Percentiles rank a stretch among this genome's conserved stretches.
Evolutionary conservation across 2,888 invertebrate species (phyloP).

Genomic region (Euphydryas editha): DNA sequence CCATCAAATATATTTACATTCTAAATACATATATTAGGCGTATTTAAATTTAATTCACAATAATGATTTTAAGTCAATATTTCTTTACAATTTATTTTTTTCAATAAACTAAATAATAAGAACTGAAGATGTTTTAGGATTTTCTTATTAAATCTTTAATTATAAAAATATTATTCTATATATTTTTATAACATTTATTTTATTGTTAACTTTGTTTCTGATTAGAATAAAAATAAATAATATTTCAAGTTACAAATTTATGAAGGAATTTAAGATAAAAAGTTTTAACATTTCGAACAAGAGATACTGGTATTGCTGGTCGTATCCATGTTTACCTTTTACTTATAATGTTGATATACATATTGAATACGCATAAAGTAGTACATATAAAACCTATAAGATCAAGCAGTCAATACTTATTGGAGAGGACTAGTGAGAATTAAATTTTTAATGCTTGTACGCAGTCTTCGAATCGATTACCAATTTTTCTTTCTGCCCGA

Average conservation of each 20-base stretch:
- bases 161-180: background rate
- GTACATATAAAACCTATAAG: constrained; percentile 1
- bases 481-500: constrained; percentile 54
- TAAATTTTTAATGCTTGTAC: constrained; percentile 25
- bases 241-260: background rate
- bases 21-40: too few relatives aligned
- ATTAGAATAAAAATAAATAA: background rate
- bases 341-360: constrained; percentile 14
- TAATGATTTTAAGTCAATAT: too few relatives aligned
- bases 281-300: background rate
- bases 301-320: constrained; percentile 4
- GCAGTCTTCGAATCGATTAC: constrained; percentile 54
- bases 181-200: background rate
- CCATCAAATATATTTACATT: too few relatives aligned
- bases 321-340: constrained; percentile 7
- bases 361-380: constrained; percentile 5
- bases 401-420: background rate
- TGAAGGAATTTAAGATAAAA: background rate
- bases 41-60: too few relatives aligned
- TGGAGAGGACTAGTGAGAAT: background rate
- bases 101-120: too few relatives aligned
- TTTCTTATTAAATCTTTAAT: too few relatives aligned
- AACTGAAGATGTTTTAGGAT: too few relatives aligned
- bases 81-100: too few relatives aligned
- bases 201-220: background rate